Base-by-base conservation (phyloP, 2,797 vertebrate species). In the Scleropages formosus region DNA sequence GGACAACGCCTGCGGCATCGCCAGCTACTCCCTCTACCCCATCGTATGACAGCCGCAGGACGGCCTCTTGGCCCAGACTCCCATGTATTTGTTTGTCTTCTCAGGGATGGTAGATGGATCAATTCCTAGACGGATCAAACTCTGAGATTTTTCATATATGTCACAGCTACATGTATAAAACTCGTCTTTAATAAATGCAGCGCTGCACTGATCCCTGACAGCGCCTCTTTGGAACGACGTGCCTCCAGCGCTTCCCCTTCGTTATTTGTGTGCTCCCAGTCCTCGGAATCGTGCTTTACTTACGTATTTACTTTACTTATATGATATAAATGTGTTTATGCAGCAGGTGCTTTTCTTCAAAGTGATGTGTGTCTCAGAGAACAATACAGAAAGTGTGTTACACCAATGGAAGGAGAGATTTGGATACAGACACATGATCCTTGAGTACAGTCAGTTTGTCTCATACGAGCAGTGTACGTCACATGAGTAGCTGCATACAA, bases 11-110 rank as follows among this genome's bases (percentile, higher is more conserved):
- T 94, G 93, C 27, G 93, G 93, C 60, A 89, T 94, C 0, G 89
- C 91, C 0, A 92, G 90, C 80, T 93, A 93, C 0, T 90, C 93
- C 13, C 77, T 93, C 74, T 94, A 89, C 79, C 93, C 93, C 1
- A 39, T 91, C 44, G 59, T 93, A 44, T 93, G 80, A 92, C 58
- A 65, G 22, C 60, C 22, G 27, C 39, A 8, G 39, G 58, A n/a
- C 20, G 44, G 16, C 4, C 7, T 1, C 13, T 18, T 26, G 46
- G 4, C 12, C 51, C 20, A 8, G 1, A 3, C 39, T 8, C 56
- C 60, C 9, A 12, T 27, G 44, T 26, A 15, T 64, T 64, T 20
- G 31, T 18, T 62, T 59, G 74, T 26, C 56, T 73, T 74, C 69
- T 77, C 62, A 77, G 75, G 70, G 69, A 73, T 51, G 47, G 46